Evolutionary conservation across 2,113 vertebrate genomes (phyloP).

Genomic region (Otus sunia): DNA sequence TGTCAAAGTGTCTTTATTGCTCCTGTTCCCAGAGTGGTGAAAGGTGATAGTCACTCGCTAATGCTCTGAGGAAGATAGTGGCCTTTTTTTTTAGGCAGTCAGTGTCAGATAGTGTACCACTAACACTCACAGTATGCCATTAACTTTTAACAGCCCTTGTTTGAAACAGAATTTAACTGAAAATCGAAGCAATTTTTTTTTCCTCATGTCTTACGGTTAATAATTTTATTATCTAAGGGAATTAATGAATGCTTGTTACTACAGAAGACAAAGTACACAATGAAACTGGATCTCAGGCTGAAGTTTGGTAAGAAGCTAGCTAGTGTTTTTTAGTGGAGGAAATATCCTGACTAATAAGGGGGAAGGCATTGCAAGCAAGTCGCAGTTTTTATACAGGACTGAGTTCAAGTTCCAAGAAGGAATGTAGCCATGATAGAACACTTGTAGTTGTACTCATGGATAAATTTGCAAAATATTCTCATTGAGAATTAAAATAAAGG

Average conservation of each 20-base stretch:
- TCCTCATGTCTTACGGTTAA: neutral
- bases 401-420: neutral
- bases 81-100: neutral
- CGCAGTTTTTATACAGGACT: neutral
- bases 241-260: neutral
- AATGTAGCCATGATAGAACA: neutral
- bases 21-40: neutral
- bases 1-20: neutral
- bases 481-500: neutral
- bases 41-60: neutral
- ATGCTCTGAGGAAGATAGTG: neutral
- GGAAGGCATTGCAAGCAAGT: neutral
- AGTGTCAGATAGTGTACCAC: neutral
- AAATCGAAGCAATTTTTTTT: neutral
- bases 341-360: neutral
- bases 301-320: neutral
- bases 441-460: neutral
- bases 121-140: neutral
- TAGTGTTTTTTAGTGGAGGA: neutral
- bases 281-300: neutral
- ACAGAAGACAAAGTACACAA: neutral
- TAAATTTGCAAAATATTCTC: neutral
- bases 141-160: neutral
- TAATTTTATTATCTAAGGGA: neutral
- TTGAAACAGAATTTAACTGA: neutral